Evolutionary conservation across 1,140 invertebrate genomes (phyloP).

Genomic region (Aphelinus certus): DNA sequence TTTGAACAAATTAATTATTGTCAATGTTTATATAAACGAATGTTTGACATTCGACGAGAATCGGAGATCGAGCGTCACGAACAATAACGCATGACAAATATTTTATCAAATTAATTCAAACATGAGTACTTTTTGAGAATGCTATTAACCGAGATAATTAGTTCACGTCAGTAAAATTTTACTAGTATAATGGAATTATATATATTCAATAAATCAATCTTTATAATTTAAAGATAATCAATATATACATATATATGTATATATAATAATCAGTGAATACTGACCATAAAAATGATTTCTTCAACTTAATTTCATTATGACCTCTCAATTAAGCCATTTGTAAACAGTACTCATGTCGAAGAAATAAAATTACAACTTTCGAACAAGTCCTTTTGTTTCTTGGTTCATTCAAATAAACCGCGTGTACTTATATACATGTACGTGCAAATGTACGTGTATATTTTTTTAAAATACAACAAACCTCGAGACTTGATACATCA

Average conservation of each 20-base stretch:
- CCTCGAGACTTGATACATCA: constrained; percentile 40
- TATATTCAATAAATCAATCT: constrained; percentile 25
- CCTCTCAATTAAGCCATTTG: constrained; percentile 14
- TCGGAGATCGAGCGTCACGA: constrained; percentile 21
- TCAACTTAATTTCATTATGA: constrained; percentile 26
- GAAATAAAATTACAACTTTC: constrained; percentile 4
- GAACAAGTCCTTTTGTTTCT: constrained; percentile 4
- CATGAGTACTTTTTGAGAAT: constrained; percentile 32
- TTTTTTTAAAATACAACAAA: constrained; percentile 49
- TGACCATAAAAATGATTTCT: constrained; percentile 17
- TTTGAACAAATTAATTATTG: constrained; percentile 26
- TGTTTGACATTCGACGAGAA: constrained; percentile 25
- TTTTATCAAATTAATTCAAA: constrained; percentile 25
- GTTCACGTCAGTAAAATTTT: neutral
- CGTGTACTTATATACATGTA: too few species aligned
- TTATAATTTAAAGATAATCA: neutral
- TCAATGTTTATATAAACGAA: constrained; percentile 29
- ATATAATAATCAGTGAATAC: constrained; percentile 22
- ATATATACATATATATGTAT: constrained; percentile 10
- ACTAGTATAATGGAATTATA: constrained; percentile 26
- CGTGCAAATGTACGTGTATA: too few species aligned
- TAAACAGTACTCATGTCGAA: constrained; percentile 28
- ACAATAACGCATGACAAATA: neutral
- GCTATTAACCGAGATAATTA: neutral
- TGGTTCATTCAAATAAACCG: neutral